Base-by-base conservation (phyloP, 2,113 vertebrate species). In the Syngnathoides biaculeatus region DNA sequence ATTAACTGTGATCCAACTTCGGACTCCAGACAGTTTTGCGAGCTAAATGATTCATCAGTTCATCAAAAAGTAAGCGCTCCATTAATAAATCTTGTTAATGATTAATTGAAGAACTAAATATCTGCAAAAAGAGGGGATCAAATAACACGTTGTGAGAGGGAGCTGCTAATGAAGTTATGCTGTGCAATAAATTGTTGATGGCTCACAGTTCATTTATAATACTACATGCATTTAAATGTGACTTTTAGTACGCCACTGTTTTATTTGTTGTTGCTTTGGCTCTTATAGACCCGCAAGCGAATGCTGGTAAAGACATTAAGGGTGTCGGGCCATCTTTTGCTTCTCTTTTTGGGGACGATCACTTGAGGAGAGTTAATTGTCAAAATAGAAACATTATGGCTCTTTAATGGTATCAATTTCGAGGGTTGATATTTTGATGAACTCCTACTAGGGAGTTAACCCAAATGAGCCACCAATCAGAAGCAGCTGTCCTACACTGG, bases 111-210 rank as follows among this genome's bases (percentile, higher is more conserved):
- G 27, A 38, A n/a, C 22, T 1, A 68, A 64, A 64, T 4, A 4
- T 0, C 11, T 68, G 19, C 15, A 13, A 47, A 67, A 57, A 59
- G 2, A 50, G 14, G 35, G 40, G 35, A 60, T 39, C 35, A 60
- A 39, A 57, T 52, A 52, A 39, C 24, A 2, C 52, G 62, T 20
- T 12, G n/a, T 17, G n/a, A 48, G 53, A 47, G 8, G 8, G 42
- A 75, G 12, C 56, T 26, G 50, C 42, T 72, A 68, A 65, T 79
- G 22, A 47, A 75, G 52, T 42, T 64, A 43, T 64, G 55, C 50
- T 48, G 63, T 11, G 26, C 60, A 68, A 78, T 74, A 62, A 69
- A 75, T 58, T 47, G 58, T 60, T 26, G 10, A 78, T 73, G 27
- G 35, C 67, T 72, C 13, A 9, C 38, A 68, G 12, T 68, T 52